Percentiles rank a stretch among this genome's conserved stretches.
Evolutionary conservation across 2,888 invertebrate genomes (phyloP).

Genomic region (Galeruca laticollis): DNA sequence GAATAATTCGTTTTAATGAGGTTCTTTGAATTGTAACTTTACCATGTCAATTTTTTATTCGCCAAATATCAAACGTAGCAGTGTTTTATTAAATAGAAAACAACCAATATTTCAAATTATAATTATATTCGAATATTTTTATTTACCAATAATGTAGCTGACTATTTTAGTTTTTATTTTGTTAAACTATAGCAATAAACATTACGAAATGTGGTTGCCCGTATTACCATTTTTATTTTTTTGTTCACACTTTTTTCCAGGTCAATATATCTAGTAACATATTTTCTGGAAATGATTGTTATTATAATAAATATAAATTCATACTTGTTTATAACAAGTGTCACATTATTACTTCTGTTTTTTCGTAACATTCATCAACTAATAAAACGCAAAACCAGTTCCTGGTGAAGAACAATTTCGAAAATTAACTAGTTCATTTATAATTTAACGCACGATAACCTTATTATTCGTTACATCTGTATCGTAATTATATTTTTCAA

Average conservation of each 20-base stretch:
- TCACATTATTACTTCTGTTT: neutral
- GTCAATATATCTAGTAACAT: neutral
- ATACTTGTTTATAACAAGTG: neutral
- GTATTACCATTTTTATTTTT: neutral
- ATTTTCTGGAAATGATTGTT: neutral
- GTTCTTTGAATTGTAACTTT: too few relatives aligned
- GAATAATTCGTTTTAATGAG: too few relatives aligned
- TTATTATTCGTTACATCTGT: constrained; percentile 2
- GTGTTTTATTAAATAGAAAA: too few relatives aligned
- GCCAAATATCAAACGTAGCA: too few relatives aligned
- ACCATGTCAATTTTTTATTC: too few relatives aligned
- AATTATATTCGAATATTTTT: too few relatives aligned
- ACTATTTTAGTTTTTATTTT: too few relatives aligned
- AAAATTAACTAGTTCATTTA: neutral
- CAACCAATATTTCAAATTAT: too few relatives aligned
- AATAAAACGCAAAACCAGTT: neutral
- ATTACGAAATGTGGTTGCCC: too few relatives aligned
- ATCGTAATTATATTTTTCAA: neutral
- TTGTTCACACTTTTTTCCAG: neutral
- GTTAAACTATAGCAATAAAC: too few relatives aligned
- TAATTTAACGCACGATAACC: constrained; percentile 1
- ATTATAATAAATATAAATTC: neutral
- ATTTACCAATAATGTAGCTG: too few relatives aligned
- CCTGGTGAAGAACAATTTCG: neutral
- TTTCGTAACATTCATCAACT: neutral